Base-by-base conservation (phyloP, 2,797 vertebrate species). In the Bradypodion pumilum region DNA sequence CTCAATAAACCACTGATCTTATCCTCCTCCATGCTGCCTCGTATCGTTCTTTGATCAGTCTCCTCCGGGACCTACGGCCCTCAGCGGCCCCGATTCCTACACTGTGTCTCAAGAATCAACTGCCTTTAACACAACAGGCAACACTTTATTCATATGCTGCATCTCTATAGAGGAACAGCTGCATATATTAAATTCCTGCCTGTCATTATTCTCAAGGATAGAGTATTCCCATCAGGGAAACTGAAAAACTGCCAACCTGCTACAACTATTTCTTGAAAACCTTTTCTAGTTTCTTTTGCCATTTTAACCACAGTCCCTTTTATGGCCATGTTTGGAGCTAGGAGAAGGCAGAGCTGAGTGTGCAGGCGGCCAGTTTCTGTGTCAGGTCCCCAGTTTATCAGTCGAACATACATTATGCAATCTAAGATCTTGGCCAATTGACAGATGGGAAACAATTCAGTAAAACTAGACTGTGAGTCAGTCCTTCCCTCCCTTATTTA, bases 371-470 rank as follows among this genome's bases (percentile, higher is more conserved):
- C 81, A 82, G 60, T 15, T 32, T 62, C 40, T 44, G n/a, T 70
- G 62, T 13, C 32, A n/a, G 46, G 44, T 84, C 70, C 66, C 52
- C 40, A 63, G 56, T 84, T 70, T 77, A 62, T 84, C 76, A 46
- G 68, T 44, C 49, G 75, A 60, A 63, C 56, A 73, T 70, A 63
- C 78, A 78, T 72, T 46, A 70, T 84, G 75, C 68, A 78, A 37
- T 44, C 59, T 3, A 40, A 10, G 42, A 6, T 62, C 42, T 42
- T 52, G 56, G 82, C 82, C 68, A 84, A 72, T 23, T 78, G 68
- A 56, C 56, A 72, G 66, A 21, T 40, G 65, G 56, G 68, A 84
- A 70, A 13, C 52, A 68, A 52, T 72, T 60, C 62, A 66, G 82
- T 40, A 76, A 69, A n/a, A 60, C 69, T 69, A 65, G 35, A 27